Evolutionary conservation across 1,140 invertebrate species (phyloP), one percentile per base, ranked within the genome.

Genomic region (Drosophila asahinai): DNA sequence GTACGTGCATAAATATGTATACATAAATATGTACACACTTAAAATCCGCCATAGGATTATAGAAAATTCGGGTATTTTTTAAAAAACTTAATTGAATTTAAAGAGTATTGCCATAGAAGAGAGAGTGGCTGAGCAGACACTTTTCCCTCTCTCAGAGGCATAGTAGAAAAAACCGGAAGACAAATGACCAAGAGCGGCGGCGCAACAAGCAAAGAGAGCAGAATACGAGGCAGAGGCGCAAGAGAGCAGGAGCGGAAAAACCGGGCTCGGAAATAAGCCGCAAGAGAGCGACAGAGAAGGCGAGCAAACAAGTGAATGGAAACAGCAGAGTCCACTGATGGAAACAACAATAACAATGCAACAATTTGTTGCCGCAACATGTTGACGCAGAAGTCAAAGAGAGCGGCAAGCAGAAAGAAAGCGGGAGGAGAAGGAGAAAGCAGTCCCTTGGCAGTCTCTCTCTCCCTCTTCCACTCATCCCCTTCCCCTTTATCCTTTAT

Each of bases 341-440:
- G 63, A 63, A 40, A 38, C 64, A 52, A 27, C 65, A 43, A 60
- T 76, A 73, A 77, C 77, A 67, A 81, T 83, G 83, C 83, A 83
- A 87, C 83, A 87, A 86, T 86, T 86, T 86, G 83, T 86, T 86
- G 83, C 83, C 75, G 70, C 70, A 82, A 71, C 68, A 75, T 60
- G 47, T 63, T 63, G 33, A 57, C 11, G 59, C 42, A 48, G 33
- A 57, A 55, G 52, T 38, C 43, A 48, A 42, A 72, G 19, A 25
- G 42, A 45, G 42, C 14, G 19, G 42, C 22, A 14, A 15, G 22
- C 2, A 14, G 30, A 12, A 45, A 3, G 19, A 36, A n/a, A 19
- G 48, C 36, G 19, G 47, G 22, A 17, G 38, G 38, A 43, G 9
- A 6, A 11, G 45, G n/a, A 58, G 61, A 38, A 51, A 60, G 55